phyloP scores from a whole-genome alignment of 2,888 invertebrate species.

The Julus scandinavius region DNA sequence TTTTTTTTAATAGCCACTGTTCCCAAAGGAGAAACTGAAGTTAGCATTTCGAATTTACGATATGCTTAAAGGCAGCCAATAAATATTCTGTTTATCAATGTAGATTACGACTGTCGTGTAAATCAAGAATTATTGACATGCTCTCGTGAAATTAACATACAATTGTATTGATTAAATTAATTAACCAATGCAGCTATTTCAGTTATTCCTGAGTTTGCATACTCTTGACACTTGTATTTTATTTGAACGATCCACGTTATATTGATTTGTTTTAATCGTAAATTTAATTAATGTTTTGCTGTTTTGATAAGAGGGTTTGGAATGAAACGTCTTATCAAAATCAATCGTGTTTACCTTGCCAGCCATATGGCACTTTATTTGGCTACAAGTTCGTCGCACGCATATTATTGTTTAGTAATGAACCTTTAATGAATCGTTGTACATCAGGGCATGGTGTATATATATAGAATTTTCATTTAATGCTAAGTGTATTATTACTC shows the following conservation, averaged over 20 bases:
- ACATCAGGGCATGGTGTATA: neutral
- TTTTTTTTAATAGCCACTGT: too few species aligned
- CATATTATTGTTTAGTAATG: neutral
- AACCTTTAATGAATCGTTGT: neutral
- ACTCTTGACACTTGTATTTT: neutral
- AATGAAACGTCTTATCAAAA: neutral
- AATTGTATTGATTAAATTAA: too few species aligned
- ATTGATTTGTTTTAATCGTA: slow-evolving; percentile 2
- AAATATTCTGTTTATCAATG: too few species aligned
- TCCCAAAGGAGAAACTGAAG: too few species aligned
- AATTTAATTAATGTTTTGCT: neutral
- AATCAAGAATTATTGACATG: too few species aligned
- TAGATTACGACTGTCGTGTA: too few species aligned
- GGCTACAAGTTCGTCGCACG: neutral
- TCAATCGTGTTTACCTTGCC: neutral
- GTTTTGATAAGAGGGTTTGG: neutral
- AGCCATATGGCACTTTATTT: neutral
- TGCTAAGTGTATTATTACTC: neutral
- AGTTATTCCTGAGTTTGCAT: neutral
- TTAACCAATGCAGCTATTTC: too few species aligned
- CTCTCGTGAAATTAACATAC: too few species aligned
- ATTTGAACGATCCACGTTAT: neutral
- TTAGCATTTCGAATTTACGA: too few species aligned
- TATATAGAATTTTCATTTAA: neutral
- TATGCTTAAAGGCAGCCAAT: too few species aligned